A percentile compares a stretch with the other conserved stretches of the same genome.
phyloP scores from a whole-genome alignment of 2,888 invertebrate species.

The Caenorhabditis sp. region DNA sequence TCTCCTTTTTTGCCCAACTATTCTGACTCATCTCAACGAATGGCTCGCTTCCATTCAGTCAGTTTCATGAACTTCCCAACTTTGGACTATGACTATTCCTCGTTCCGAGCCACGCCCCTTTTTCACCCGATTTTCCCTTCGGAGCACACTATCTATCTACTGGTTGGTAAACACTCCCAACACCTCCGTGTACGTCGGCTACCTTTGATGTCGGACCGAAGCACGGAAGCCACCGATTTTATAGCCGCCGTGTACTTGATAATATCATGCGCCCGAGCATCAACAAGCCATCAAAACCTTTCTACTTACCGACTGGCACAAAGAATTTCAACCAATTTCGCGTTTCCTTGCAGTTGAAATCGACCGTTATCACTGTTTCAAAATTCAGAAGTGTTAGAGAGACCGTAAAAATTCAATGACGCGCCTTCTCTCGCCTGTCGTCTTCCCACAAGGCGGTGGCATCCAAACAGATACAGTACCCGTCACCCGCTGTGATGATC shows the following conservation, averaged over 20 bases:
- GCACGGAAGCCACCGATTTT: conserved; percentile 62
- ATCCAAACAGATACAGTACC: not conserved
- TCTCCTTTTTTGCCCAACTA: conserved; percentile 39
- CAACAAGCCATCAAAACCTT: conserved; percentile 60
- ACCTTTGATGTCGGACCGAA: conserved; percentile 59
- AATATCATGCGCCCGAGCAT: conserved; percentile 59
- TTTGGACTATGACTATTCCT: conserved; percentile 31
- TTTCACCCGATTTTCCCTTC: not conserved
- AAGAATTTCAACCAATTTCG: conserved; percentile 32
- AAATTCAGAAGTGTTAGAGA: conserved; percentile 59
- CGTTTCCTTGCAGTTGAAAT: conserved; percentile 19
- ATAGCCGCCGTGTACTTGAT: conserved; percentile 59
- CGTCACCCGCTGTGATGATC: not conserved
- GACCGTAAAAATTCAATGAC: conserved; percentile 50
- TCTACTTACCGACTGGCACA: conserved; percentile 53
- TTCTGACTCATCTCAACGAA: conserved; percentile 36
- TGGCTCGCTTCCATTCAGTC: conserved; percentile 24
- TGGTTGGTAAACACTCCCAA: conserved; percentile 58
- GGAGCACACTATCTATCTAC: conserved; percentile 45
- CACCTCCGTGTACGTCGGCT: conserved; percentile 61
- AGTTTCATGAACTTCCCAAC: not conserved
- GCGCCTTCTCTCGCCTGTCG: not conserved
- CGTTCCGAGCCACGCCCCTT: conserved; percentile 25
- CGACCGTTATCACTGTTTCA: conserved; percentile 41
- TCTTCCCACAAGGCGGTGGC: not conserved